A percentile compares a stretch with the other conserved stretches of the same genome.
phyloP scores from a whole-genome alignment of 1,140 invertebrate species.

The Calephelis virginiensis region DNA sequence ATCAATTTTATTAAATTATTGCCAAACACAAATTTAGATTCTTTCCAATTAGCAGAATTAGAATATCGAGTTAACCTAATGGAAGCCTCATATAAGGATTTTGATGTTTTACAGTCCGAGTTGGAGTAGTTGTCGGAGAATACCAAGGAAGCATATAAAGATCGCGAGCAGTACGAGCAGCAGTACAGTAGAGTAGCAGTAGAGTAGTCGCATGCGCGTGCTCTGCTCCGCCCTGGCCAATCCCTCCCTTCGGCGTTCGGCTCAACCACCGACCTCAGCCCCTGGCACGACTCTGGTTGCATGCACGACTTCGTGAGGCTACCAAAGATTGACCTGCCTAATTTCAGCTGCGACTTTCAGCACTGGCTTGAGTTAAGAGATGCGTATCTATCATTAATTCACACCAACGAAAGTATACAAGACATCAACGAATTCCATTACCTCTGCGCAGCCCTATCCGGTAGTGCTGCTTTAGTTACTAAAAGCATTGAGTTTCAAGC shows the following conservation, averaged over 20 bases:
- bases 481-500: slow-evolving; percentile 28
- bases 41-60: too few relatives aligned
- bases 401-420: slow-evolving; percentile 1
- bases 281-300: slow-evolving; percentile 25
- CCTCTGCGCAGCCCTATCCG: slow-evolving; percentile 20
- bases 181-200: slow-evolving; percentile 19
- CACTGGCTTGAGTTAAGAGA: slow-evolving; percentile 26
- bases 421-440: slow-evolving; percentile 10
- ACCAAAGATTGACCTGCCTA: slow-evolving; percentile 11
- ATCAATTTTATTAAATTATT: neutral
- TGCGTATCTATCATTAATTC: slow-evolving; percentile 23
- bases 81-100: too few relatives aligned
- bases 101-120: neutral
- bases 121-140: slow-evolving; percentile 28
- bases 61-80: too few relatives aligned
- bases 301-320: slow-evolving; percentile 21
- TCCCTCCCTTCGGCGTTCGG: neutral
- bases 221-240: slow-evolving; percentile 4
- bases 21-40: too few relatives aligned
- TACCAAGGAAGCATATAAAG: slow-evolving; percentile 22
- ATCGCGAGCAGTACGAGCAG: slow-evolving; percentile 23
- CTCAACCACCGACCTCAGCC: slow-evolving; percentile 1
- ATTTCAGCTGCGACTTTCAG: slow-evolving; percentile 21
- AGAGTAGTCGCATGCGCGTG: slow-evolving; percentile 25
- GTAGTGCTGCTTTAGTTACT: slow-evolving; percentile 25